Base-by-base conservation (phyloP, 2,113 vertebrate genomes). In the Lonchura striata region DNA sequence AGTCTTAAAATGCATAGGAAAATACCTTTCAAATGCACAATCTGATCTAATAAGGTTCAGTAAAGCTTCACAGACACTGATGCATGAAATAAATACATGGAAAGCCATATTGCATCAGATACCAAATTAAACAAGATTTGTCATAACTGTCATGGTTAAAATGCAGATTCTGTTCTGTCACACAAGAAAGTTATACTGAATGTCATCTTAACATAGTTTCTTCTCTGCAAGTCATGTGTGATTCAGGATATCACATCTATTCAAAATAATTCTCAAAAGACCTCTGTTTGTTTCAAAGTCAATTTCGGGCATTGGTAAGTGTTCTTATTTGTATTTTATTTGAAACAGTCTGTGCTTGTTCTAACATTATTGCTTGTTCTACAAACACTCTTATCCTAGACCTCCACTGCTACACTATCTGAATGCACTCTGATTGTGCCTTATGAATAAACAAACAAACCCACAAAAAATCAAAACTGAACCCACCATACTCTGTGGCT, bases 21-120 rank as follows among this genome's bases (percentile, higher is more conserved):
- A 91, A 93, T 60, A 84, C n/a, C 86, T 90, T 95, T 94, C 83
- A 93, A 96, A 94, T 86, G 88, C 6, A 16, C 56, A 78, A 86
- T 93, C 69, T 93, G 59, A 95, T 88, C 66, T 93, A 96, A 96
- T 42, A 61, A 79, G 50, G 31, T 76, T 94, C 90, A 93, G 66
- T 81, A 83, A 96, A 94, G 54, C 59, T 93, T 86, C 49, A 77
- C 5, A 11, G 49, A 69, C 47, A 74, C 23, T 68, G 59, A 68
- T 89, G 88, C 71, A 11, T 57, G 61, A 81, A 94, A 87, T 0
- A 75, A 42, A 83, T 71, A 70, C 33, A 70, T 33, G 60, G 69
- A 61, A 83, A 85, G 30, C 57, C 68, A 53, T 66, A 96, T 56
- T 71, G 80, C 85, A 37, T 69, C 53, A n/a, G 4, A 82, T 33